phyloP scores from a whole-genome alignment of 2,113 vertebrate species.

The Notarius quadriscutis region DNA sequence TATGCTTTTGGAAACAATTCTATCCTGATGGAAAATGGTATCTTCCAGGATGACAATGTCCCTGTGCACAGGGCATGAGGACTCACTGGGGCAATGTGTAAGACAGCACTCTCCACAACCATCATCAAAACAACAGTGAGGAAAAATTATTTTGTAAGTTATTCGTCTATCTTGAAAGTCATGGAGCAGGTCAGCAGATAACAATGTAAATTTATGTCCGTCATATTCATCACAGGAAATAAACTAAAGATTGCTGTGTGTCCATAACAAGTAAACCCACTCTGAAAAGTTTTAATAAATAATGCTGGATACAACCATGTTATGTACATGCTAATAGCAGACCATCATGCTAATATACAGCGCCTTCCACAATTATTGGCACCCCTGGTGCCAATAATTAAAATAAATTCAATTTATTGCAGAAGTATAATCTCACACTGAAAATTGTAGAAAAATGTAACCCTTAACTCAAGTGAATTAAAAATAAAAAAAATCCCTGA shows the following conservation, averaged over 20 bases:
- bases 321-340: slow-evolving; percentile 17
- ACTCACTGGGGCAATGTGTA: neutral
- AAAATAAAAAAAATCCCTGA: too few relatives aligned
- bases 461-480: too few relatives aligned
- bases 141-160: neutral
- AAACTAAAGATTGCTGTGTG: neutral
- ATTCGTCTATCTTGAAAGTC: too few relatives aligned
- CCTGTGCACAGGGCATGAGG: neutral
- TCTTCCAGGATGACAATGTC: neutral
- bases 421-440: too few relatives aligned
- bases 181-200: slow-evolving; percentile 20
- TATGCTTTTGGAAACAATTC: neutral
- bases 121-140: neutral
- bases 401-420: too few relatives aligned
- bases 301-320: neutral
- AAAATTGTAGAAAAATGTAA: too few relatives aligned
- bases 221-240: slow-evolving; percentile 40
- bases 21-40: neutral
- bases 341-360: slow-evolving; percentile 46
- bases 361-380: too few relatives aligned
- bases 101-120: neutral
- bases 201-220: slow-evolving; percentile 35
- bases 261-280: slow-evolving; percentile 4
- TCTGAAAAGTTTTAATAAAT: slow-evolving; percentile 15
- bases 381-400: too few relatives aligned